Percentiles rank a stretch among this genome's conserved stretches.
phyloP scores from a whole-genome alignment of 2,888 invertebrate species.

The Aspidiotus destructor region DNA sequence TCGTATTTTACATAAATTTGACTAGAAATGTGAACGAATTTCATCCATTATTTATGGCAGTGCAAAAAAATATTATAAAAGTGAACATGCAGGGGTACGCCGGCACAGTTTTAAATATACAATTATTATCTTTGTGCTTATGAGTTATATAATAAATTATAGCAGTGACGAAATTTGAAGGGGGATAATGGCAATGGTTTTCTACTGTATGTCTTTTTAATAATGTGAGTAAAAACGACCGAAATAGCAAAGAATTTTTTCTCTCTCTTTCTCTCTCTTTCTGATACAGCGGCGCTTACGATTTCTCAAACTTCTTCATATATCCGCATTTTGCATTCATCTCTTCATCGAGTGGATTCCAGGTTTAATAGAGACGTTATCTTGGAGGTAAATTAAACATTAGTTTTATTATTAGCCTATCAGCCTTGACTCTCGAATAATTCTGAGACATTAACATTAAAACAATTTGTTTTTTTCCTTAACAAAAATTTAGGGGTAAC shows the following conservation, averaged over 20 bases:
- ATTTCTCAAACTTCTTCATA: not conserved
- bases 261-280: not conserved
- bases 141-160: no score
- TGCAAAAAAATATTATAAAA: not conserved
- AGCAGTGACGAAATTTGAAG: no score
- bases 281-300: no score
- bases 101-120: no score
- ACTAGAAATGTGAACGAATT: slow-evolving; percentile 7
- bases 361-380: no score
- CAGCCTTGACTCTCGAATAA: slow-evolving; percentile 30
- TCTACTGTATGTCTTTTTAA: no score
- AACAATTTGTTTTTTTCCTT: slow-evolving; percentile 3
- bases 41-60: slow-evolving; percentile 12
- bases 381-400: no score
- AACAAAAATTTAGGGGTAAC: slow-evolving; percentile 18
- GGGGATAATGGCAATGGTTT: not conserved
- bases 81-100: no score
- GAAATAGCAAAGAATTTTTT: not conserved
- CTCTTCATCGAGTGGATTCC: no score
- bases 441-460: slow-evolving; percentile 18
- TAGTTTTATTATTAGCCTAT: slow-evolving; percentile 19
- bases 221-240: no score
- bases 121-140: no score
- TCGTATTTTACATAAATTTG: slow-evolving; percentile 6
- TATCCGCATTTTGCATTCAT: not conserved